These are phyloP conservation scores for Noctilio leporinus DNA, from an alignment of 2,113 vertebrate genomes.

Conservation along the genomic window DNA sequence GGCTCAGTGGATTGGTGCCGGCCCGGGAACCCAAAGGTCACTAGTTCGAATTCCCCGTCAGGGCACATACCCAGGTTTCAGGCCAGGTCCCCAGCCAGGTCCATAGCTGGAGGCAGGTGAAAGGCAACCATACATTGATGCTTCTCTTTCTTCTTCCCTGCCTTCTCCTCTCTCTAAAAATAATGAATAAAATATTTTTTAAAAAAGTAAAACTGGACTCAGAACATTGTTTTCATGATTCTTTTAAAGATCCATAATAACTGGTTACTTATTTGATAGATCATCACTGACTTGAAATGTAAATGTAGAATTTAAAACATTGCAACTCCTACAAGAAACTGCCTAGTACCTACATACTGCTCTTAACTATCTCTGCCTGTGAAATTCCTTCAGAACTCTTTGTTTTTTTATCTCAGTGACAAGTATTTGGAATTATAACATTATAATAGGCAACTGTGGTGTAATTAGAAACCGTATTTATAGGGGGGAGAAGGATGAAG, in stretches of 20 bases:
- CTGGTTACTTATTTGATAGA: neutral
- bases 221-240: constrained; percentile 20
- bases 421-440: constrained; percentile 9
- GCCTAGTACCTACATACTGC: neutral
- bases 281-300: neutral
- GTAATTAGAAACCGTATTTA: neutral
- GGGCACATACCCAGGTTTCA: no score
- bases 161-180: no score
- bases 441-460: neutral
- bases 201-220: neutral
- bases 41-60: no score
- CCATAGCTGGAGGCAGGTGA: no score
- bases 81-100: no score
- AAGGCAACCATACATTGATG: no score
- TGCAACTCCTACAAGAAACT: neutral
- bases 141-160: no score
- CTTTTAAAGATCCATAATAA: neutral
- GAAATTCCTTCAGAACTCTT: neutral
- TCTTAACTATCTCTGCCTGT: neutral
- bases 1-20: no score
- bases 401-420: neutral
- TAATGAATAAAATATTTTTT: neutral
- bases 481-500: no score
- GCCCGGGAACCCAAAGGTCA: no score
- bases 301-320: neutral